These are phyloP conservation scores for Acropternis orthonyx DNA, from an alignment of 2,797 vertebrate genomes.

Conservation along the genomic window DNA sequence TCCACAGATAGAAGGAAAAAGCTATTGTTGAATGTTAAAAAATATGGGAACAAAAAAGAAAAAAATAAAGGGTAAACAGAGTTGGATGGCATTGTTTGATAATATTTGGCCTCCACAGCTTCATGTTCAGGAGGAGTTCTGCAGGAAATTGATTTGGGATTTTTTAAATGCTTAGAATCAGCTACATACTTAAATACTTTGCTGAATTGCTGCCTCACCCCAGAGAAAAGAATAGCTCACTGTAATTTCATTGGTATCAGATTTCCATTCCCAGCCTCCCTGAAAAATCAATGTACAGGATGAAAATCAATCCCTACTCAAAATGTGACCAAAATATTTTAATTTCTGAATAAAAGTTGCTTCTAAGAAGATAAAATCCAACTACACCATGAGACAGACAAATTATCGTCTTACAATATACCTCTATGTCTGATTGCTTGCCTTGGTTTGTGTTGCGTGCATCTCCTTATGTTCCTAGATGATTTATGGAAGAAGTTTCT, in stretches of 20 bases:
- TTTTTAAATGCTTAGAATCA: slow-evolving; percentile 26
- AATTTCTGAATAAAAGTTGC: neutral
- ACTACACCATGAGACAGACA: neutral
- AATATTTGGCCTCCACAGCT: neutral
- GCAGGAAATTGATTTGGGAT: neutral
- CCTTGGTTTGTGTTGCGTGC: neutral
- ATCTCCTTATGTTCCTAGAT: neutral
- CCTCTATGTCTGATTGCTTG: neutral
- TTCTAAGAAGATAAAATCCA: neutral
- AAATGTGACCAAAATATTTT: neutral
- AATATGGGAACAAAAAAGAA: rapidly evolving
- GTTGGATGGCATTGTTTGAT: neutral
- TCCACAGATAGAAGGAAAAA: neutral
- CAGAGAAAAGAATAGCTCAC: neutral
- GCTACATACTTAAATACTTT: neutral
- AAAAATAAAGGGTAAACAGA: neutral
- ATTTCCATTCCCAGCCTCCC: neutral
- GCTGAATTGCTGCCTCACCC: neutral
- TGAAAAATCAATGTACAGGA: slow-evolving; percentile 13
- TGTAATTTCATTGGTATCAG: slow-evolving; percentile 2
- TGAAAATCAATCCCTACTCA: slow-evolving; percentile 12
- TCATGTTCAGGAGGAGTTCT: neutral
- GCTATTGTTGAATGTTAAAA: neutral
- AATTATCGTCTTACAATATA: neutral
- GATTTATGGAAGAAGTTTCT: neutral